Conservation (phyloP, 30 jellyfish, hydroid and myxozoan species). For the Aurelia sp. region DNA sequence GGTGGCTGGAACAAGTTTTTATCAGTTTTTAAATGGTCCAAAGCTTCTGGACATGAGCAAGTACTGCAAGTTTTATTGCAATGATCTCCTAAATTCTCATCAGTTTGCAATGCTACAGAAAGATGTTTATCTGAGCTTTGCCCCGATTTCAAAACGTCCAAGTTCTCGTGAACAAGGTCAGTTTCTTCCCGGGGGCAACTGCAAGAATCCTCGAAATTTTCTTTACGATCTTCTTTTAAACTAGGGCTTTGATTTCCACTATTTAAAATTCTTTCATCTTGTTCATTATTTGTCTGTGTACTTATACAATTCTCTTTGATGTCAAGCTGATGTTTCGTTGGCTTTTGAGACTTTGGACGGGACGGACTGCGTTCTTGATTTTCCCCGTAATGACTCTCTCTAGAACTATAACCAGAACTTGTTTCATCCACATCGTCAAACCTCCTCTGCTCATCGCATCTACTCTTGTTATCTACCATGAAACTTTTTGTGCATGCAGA, state of each 20-base stretch:
- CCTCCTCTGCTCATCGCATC: slow-evolving; percentile 9
- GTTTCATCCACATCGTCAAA: slow-evolving; percentile 67
- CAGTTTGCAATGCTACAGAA: not conserved
- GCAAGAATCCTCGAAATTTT: not conserved
- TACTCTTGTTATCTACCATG: slow-evolving; percentile 25
- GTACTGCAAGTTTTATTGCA: slow-evolving; percentile 11
- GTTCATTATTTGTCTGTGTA: not conserved
- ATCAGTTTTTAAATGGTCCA: not conserved
- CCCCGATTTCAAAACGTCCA: too few species aligned
- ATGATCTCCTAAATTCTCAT: not conserved
- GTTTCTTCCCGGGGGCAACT: not conserved
- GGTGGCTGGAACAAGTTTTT: slow-evolving; percentile 4
- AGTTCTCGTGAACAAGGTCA: not conserved
- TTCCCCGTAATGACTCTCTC: slow-evolving; percentile 69
- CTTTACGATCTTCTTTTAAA: not conserved
- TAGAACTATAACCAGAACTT: slow-evolving; percentile 79
- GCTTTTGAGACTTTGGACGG: slow-evolving; percentile 22
- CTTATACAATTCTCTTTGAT: not conserved
- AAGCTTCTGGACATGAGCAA: slow-evolving; percentile 29
- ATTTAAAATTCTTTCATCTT: not conserved
- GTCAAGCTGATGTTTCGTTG: slow-evolving; percentile 4
- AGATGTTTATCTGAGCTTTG: not conserved
- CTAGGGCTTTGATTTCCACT: not conserved
- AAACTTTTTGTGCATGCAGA: slow-evolving; percentile 23
- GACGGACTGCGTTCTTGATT: slow-evolving; percentile 4